phyloP scores from a whole-genome alignment of 2,113 vertebrate genomes.

The Apodemus sylvaticus region DNA sequence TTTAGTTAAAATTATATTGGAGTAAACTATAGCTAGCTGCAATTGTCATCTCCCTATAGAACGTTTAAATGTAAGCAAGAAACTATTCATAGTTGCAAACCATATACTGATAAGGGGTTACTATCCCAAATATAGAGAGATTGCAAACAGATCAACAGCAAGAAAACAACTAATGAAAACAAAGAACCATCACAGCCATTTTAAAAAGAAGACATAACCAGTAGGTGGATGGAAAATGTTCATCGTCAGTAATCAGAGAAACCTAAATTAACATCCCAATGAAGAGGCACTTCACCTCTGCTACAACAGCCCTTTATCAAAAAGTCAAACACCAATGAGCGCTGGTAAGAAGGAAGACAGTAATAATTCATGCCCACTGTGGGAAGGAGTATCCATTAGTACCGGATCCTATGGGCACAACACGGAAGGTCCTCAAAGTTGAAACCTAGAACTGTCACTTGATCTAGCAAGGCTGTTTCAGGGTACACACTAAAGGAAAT shows the following conservation, averaged over 20 bases:
- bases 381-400: neutral
- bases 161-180: neutral
- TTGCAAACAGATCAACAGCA: neutral
- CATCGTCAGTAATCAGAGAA: neutral
- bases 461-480: neutral
- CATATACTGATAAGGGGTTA: neutral
- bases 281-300: neutral
- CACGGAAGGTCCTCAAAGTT: neutral
- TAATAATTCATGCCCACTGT: neutral
- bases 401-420: no score
- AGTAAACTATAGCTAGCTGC: neutral
- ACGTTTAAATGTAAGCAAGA: neutral
- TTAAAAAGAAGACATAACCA: neutral
- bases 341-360: neutral
- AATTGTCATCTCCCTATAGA: conserved; percentile 20
- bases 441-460: neutral
- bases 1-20: conserved; percentile 42
- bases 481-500: neutral
- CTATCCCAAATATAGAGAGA: neutral
- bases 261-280: neutral
- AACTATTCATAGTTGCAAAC: neutral
- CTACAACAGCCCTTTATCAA: neutral
- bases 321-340: neutral
- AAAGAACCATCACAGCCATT: neutral
- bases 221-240: neutral